phyloP scores from a whole-genome alignment of 2,113 vertebrate species.

The Hippocampus barbouri region DNA sequence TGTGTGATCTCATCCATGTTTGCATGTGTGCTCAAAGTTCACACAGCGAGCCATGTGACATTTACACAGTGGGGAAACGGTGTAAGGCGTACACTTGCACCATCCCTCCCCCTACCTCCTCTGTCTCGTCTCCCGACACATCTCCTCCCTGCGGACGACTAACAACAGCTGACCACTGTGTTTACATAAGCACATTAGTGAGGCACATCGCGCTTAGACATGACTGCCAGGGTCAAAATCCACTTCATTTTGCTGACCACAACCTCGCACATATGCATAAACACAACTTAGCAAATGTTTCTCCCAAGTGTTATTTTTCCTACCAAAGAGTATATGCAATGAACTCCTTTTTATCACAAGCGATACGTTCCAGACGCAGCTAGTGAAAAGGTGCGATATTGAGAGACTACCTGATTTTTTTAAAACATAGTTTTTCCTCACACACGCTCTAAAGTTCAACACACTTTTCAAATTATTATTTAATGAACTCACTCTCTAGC shows the following conservation, averaged over 20 bases:
- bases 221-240: neutral
- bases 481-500: neutral
- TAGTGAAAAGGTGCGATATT: neutral
- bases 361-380: neutral
- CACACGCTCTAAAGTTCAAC: no score
- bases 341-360: neutral
- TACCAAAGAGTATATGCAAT: neutral
- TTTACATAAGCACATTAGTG: slow-evolving; percentile 27
- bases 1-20: neutral
- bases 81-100: slow-evolving; percentile 16
- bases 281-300: neutral
- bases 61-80: slow-evolving; percentile 29
- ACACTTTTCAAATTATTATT: no score
- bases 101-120: neutral
- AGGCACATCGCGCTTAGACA: slow-evolving; percentile 8
- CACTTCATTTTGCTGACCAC: neutral
- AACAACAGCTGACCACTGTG: slow-evolving; percentile 19
- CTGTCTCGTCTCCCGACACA: slow-evolving; percentile 2
- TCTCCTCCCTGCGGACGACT: slow-evolving; percentile 11
- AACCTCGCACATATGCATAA: neutral
- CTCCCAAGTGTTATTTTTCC: neutral
- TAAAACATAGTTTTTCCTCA: no score
- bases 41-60: slow-evolving; percentile 26
- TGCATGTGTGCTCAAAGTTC: slow-evolving; percentile 29
- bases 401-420: neutral